Base-by-base conservation (phyloP, 2,888 invertebrate genomes). In the Gibbula magus region DNA sequence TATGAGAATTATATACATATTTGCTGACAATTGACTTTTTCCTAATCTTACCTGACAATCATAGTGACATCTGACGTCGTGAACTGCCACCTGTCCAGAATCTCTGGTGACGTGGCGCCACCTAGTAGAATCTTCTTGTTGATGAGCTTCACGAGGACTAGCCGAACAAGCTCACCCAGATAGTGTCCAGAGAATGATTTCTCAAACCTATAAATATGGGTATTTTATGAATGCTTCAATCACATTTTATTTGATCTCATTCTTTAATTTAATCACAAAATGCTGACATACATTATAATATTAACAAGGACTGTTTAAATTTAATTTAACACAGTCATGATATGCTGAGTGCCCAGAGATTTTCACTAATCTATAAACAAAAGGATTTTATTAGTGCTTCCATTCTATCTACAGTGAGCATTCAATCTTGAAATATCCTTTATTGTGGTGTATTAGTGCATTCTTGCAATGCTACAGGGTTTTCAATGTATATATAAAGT, bases 141-240 rank as follows among this genome's bases (percentile, higher is more conserved):
- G 0, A 94, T 94, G 79, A 96, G 93, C 78, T 94, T 94, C 0
- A 94, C 93, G 82, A 96, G 93, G 81, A 95, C 94, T 18, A 95
- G 93, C 66, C 96, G 94, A 54, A 95, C 94, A 77, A 96, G 91
- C 87, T 96, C 96, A 3, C 97, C 97, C 82, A 97, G 94, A 93
- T 96, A 97, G 93, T 96, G 95, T 79, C 96, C 97, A 82, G 95
- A 94, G 88, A 96, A 96, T 90, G 96, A 95, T 93, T 96, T 96
- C 93, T 96, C 96, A 93, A 96, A 96, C 78, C 96, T 96, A 90
- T 4, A 85, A 75, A 13, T 53, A 22, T 70, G 13, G 61, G 54
- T 52, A n/a, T 73, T 25, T 7, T 51, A 51, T 66, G 18, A 20
- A 32, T 18, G 66, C n/a, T 5, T 67, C 32, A 51, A 79, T 20